These are phyloP conservation scores for Kuschelorhynchus macadamiae DNA, from an alignment of 2,888 invertebrate species.

Conservation along the genomic window DNA sequence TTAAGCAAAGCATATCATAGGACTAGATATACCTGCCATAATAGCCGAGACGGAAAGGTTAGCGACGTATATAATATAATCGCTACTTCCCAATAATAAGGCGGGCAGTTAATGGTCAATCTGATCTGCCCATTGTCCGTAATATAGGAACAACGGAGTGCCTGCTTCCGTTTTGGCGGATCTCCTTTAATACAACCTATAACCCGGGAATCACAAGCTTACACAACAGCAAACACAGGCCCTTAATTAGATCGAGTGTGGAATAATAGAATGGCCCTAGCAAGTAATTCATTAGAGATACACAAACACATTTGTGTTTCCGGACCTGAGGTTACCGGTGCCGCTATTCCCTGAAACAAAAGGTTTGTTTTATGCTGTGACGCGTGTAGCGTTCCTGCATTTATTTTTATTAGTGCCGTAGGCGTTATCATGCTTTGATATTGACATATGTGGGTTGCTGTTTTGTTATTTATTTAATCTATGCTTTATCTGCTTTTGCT, in stretches of 20 bases:
- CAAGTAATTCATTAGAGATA: slow-evolving; percentile 50
- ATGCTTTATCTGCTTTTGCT: no score
- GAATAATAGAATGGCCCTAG: slow-evolving; percentile 47
- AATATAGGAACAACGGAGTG: slow-evolving; percentile 32
- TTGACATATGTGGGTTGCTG: background rate
- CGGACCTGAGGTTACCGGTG: slow-evolving; percentile 37
- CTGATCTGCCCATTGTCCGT: slow-evolving; percentile 28
- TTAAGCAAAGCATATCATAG: no score
- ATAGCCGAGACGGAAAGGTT: no score
- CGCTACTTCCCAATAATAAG: slow-evolving; percentile 4
- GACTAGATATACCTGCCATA: no score
- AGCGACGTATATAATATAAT: no score
- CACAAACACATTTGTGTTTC: slow-evolving; percentile 46
- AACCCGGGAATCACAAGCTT: slow-evolving; percentile 40
- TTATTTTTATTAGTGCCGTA: slow-evolving; percentile 9
- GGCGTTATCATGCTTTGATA: background rate
- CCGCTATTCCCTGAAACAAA: slow-evolving; percentile 29
- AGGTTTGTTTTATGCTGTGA: slow-evolving; percentile 27
- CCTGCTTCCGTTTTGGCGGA: slow-evolving; percentile 32
- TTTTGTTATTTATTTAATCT: background rate
- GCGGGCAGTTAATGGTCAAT: slow-evolving; percentile 16
- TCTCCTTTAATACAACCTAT: slow-evolving; percentile 37
- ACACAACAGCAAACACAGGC: slow-evolving; percentile 44
- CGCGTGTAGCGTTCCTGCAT: slow-evolving; percentile 20
- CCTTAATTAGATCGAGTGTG: slow-evolving; percentile 47